phyloP scores from a whole-genome alignment of 2,888 invertebrate species.

The Podabrus alpinus region DNA sequence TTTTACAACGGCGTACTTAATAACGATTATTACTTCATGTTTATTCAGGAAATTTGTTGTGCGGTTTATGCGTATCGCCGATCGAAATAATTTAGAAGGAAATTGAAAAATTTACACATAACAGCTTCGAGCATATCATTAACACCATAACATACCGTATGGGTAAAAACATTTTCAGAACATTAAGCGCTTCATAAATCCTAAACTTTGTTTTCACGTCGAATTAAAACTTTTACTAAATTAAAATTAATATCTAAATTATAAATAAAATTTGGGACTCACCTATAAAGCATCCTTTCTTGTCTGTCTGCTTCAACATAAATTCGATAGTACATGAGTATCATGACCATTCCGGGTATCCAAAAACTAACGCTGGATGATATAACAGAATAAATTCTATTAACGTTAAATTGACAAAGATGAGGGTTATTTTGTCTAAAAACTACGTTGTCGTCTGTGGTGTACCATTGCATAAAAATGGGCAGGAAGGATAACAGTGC shows the following conservation, averaged over 20 bases:
- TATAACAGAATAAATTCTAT: slow-evolving; percentile 83
- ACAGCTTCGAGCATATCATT: background rate
- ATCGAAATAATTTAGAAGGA: background rate
- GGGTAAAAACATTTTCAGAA: background rate
- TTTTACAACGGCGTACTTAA: background rate
- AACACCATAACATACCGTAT: background rate
- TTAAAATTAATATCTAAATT: background rate
- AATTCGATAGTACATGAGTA: slow-evolving; percentile 89
- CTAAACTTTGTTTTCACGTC: background rate
- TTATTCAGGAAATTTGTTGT: background rate
- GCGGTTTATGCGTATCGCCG: background rate
- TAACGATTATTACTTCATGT: background rate
- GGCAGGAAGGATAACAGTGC: slow-evolving; percentile 92
- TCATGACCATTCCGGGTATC: slow-evolving; percentile 92
- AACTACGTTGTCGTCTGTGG: slow-evolving; percentile 78
- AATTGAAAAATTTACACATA: background rate
- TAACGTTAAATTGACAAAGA: slow-evolving; percentile 83
- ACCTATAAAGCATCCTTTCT: slow-evolving; percentile 84
- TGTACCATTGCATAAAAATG: slow-evolving; percentile 95
- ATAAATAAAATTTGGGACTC: slow-evolving; percentile 46
- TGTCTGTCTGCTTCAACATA: slow-evolving; percentile 84
- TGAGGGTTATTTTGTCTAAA: slow-evolving; percentile 70
- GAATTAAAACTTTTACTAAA: background rate
- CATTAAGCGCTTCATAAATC: background rate
- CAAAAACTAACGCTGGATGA: slow-evolving; percentile 92